These are phyloP conservation scores for Salvelinus alpinus DNA, from an alignment of 2,113 vertebrate genomes.

Conservation along the genomic window DNA sequence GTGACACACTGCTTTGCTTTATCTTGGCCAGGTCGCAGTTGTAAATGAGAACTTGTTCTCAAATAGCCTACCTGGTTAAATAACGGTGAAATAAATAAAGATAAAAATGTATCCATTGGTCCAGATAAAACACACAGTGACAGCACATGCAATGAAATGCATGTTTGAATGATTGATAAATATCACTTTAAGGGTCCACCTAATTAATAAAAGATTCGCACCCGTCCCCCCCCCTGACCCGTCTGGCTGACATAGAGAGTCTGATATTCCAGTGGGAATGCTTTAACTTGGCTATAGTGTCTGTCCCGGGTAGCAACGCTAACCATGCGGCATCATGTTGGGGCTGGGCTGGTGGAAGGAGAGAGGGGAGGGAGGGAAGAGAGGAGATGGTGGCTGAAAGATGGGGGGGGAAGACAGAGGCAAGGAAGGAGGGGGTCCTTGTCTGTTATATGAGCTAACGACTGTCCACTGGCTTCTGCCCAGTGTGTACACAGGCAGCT, in stretches of 20 bases:
- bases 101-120: background rate
- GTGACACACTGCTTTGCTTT: too few relatives aligned
- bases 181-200: constrained; percentile 39
- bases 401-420: background rate
- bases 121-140: constrained; percentile 28
- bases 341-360: background rate
- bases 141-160: constrained; percentile 42
- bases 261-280: constrained; percentile 43
- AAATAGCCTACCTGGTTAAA: too few relatives aligned
- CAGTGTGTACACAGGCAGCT: constrained; percentile 47
- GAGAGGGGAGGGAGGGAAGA: background rate
- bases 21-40: too few relatives aligned
- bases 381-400: background rate
- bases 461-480: constrained; percentile 58
- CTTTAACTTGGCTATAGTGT: constrained; percentile 36
- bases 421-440: background rate
- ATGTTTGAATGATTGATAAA: constrained; percentile 60
- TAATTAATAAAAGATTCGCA: constrained; percentile 62
- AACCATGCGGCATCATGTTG: constrained; percentile 37
- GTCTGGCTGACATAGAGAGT: background rate
- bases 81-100: too few relatives aligned
- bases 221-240: constrained; percentile 2
- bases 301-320: constrained; percentile 21
- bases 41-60: too few relatives aligned
- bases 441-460: constrained; percentile 68